Evolutionary conservation across 2,888 invertebrate species (phyloP), one percentile per base, ranked within the genome.

Genomic region (Oxystoma pomonae): DNA sequence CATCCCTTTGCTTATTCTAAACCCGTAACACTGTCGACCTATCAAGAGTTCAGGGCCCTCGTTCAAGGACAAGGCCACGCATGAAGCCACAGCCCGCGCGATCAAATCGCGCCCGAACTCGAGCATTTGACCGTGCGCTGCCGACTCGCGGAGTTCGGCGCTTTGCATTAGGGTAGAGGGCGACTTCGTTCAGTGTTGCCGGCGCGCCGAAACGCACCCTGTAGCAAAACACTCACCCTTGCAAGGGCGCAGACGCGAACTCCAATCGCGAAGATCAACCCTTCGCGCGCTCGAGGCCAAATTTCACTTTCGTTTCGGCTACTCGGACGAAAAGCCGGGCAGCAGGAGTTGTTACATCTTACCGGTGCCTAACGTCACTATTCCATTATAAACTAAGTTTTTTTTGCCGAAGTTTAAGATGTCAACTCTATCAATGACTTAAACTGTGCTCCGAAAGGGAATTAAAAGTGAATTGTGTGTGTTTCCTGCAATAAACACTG

Each of bases 31-130:
- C 35, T 35, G 35, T 3, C 35, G 35, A 35, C 35, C 35, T 35
- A 35, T 35, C 35, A 35, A 35, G 53, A 67, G 81, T 81, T 81
- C 81, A 81, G 76, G 74, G 77, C 75, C 80, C 81, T 76, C 76
- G 75, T 80, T 81, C 81, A 81, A 84, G 84, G 84, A 84, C 84
- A 84, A 84, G 84, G 84, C 84, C 84, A 83, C 79, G 80, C 80
- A 56, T 12, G 50, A 16, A n/a, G 64, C 65, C 69, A 64, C 64
- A 64, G 67, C 66, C 18, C 20, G 9, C 60, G 59, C 50, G 20
- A 5, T 19, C 7, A 7, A 53, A 17, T 53, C 53, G 53, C 16
- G 53, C 53, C 17, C 53, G 53, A 53, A n/a, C 53, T 5, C 53
- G 9, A 53, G 5, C 12, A 35, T 12, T 7, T 35, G 35, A 35